Base-by-base conservation (phyloP, 1,140 invertebrate genomes). In the Adelges cooleyi region DNA sequence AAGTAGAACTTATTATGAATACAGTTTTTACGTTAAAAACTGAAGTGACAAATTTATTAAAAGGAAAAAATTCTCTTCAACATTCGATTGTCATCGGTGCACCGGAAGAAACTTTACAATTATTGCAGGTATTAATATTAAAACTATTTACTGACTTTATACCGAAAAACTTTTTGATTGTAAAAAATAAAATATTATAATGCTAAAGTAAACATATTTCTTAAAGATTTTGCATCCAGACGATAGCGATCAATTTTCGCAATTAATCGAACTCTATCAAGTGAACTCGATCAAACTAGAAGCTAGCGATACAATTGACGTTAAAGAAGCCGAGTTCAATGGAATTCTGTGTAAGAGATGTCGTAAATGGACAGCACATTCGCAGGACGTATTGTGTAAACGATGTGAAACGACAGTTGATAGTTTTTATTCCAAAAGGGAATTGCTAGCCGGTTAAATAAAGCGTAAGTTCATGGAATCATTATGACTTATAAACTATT, bases 41-140 rank as follows among this genome's bases (percentile, higher is more conserved):
- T 44, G 27, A 48, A 46, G 23, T 62, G 27, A 46, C 56, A 1
- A 33, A 62, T 33, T 18, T 62, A 20, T n/a, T 62, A 48, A n/a
- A 62, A 62, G 56, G 42, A 10, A 44, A 46, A 62, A 62, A 62
- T 62, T 48, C 56, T 29, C 40, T 62, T 18, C 40, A 62, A 29
- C 25, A 62, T 20, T 62, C 56, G 2, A 13, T 62, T n/a, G 15
- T 18, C 22, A 46, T 62, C 20, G 25, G n/a, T 15, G 18, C 25
- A 33, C 25, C 56, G 20, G 6, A 33, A 8, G 18, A 62, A 15
- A 29, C 10, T 10, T 44, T 48, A 2, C 44, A 48, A 18, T 2
- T 29, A 62, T 48, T 62, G 18, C 25, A 62, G 42, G 56, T 62
- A 62, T 18, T 13, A 48, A 46, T 11, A 6, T 33, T 33, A 20